phyloP scores from a whole-genome alignment of 1,140 invertebrate genomes.

The Hyphantria cunea region DNA sequence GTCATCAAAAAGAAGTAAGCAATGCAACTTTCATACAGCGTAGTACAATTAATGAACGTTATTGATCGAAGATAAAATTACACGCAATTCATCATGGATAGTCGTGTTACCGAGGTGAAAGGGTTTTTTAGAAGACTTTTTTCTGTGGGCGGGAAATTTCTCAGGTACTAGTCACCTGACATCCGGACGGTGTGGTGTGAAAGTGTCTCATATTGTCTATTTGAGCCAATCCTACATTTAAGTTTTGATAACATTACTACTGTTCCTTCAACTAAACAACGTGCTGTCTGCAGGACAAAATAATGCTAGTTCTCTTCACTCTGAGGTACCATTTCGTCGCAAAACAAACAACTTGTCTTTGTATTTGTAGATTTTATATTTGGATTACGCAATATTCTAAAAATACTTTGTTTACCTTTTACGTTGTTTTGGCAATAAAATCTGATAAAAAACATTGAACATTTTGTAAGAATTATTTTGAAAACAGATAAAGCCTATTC shows the following conservation, averaged over 20 bases:
- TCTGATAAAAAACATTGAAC: not conserved
- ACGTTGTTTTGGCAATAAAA: not conserved
- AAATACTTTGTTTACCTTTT: not conserved
- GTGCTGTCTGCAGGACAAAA: too few species aligned
- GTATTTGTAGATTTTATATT: not conserved
- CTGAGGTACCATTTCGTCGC: too few species aligned
- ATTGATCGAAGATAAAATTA: not conserved
- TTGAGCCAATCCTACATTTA: too few species aligned
- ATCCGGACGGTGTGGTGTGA: too few species aligned
- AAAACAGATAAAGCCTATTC: conserved; percentile 11
- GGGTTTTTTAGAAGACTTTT: too few species aligned
- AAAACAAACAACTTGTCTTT: not conserved
- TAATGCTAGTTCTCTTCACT: too few species aligned
- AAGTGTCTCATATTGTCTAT: too few species aligned
- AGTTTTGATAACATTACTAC: too few species aligned
- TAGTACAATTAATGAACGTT: not conserved
- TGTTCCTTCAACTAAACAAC: too few species aligned
- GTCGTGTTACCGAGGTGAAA: not conserved
- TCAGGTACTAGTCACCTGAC: too few species aligned
- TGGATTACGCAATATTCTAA: not conserved
- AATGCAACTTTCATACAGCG: conserved; percentile 3
- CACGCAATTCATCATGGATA: conserved; percentile 1
- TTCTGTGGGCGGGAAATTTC: too few species aligned
- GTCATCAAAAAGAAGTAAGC: conserved; percentile 2
- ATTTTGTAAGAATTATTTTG: not conserved